Evolutionary conservation across 2,888 invertebrate species (phyloP).

Genomic region (Pollenia amentaria): DNA sequence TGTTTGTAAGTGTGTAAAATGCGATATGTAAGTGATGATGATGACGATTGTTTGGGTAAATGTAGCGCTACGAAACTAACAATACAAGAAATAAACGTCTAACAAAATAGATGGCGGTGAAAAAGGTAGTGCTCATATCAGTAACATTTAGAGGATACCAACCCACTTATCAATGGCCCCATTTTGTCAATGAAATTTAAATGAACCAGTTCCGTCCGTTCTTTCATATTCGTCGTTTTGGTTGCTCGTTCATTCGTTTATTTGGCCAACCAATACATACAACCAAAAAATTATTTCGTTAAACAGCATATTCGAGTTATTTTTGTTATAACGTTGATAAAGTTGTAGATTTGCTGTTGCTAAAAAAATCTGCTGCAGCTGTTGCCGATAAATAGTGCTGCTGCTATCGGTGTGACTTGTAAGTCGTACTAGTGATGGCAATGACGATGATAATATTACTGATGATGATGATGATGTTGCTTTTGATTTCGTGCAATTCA

Average conservation of each 20-base stretch:
- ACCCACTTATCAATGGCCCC: conserved; percentile 35
- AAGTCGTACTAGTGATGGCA: conserved; percentile 46
- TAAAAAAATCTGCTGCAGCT: conserved; percentile 24
- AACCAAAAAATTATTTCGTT: conserved; percentile 21
- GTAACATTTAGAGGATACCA: conserved; percentile 7
- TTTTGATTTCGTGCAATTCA: conserved; percentile 60
- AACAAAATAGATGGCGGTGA: neutral
- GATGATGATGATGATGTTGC: conserved; percentile 44
- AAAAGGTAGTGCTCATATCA: neutral
- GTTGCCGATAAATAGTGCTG: conserved; percentile 25
- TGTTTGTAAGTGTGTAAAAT: too few relatives aligned
- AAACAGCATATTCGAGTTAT: conserved; percentile 15
- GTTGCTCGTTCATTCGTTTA: neutral
- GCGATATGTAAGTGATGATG: neutral
- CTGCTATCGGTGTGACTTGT: conserved; percentile 12
- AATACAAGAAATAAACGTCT: neutral
- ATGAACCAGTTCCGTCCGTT: conserved; percentile 37
- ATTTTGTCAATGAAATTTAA: conserved; percentile 45
- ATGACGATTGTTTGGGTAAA: neutral
- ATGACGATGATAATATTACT: conserved; percentile 33
- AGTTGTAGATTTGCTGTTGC: conserved; percentile 26
- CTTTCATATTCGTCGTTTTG: neutral
- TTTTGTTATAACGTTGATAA: conserved; percentile 34
- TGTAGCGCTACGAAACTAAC: neutral
- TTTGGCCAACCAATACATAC: conserved; percentile 26